phyloP scores from a whole-genome alignment of 2,113 vertebrate genomes.

The Scopus umbretta region DNA sequence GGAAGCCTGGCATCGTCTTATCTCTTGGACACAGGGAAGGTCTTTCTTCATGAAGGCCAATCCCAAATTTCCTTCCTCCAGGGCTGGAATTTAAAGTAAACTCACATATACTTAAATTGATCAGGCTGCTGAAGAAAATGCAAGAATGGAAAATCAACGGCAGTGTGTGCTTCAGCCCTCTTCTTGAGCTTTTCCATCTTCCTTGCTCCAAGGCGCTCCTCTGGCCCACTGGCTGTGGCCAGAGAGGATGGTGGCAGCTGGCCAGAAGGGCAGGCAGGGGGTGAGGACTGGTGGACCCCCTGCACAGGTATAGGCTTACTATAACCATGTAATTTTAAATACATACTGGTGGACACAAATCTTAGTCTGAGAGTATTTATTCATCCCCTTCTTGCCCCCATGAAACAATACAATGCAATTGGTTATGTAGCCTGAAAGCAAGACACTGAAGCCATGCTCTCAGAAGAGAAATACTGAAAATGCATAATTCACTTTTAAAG shows the following conservation, averaged over 20 bases:
- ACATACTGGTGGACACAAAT: not conserved
- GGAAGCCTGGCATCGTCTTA: not conserved
- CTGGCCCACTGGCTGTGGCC: not conserved
- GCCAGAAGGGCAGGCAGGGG: not conserved
- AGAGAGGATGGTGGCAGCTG: not conserved
- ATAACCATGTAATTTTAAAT: not conserved
- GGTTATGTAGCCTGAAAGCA: not conserved
- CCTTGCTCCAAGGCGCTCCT: not conserved
- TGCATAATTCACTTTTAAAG: not conserved
- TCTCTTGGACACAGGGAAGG: not conserved
- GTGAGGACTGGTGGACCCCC: not conserved
- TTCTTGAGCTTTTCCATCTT: not conserved
- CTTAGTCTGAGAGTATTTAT: not conserved
- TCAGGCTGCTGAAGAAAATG: not conserved
- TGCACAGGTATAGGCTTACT: not conserved
- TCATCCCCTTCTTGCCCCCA: not conserved
- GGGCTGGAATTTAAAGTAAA: not conserved
- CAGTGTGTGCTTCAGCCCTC: not conserved
- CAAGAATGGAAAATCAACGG: not conserved
- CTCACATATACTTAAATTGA: not conserved
- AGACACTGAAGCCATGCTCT: not conserved
- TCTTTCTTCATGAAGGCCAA: not conserved
- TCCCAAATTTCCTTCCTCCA: not conserved
- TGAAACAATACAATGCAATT: not conserved
- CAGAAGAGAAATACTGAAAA: not conserved